Base-by-base conservation (phyloP, 1,140 invertebrate species). In the Cherax quadricarinatus region DNA sequence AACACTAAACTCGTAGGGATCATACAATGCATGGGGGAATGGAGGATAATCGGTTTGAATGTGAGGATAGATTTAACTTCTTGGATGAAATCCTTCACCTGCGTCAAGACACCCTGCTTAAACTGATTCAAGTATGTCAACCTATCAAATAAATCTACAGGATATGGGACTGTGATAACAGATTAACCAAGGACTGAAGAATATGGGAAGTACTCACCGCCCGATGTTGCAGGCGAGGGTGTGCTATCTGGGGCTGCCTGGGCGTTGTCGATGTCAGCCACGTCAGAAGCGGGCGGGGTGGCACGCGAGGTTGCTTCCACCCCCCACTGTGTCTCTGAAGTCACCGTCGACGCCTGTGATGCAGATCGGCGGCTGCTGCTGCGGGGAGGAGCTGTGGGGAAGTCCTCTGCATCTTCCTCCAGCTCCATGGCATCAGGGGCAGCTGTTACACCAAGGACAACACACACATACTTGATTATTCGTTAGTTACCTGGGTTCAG, bases 181-280 rank as follows among this genome's bases (percentile, higher is more conserved):
- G 30, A 41, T 41, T 41, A 41, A 41, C 30, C 2, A 0, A 41
- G 30, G 30, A 1, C 30, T 41, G 30, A 41, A 41, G 30, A 41
- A 41, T 41, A 2, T 41, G 30, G 9, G 53, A 57, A 57, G 90
- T 91, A 91, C 90, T 91, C 90, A 91, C 90, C 85, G 57, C 24
- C 90, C 14, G 82, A 49, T 73, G 62, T 14, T 48, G 75, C 18
- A 88, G 89, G 86, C 93, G 89, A 93, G 93, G 93, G 93, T 93
- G 93, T 91, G 93, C 89, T 93, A 88, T 88, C 75, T 91, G 92
- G 82, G 73, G 70, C 86, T 86, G 92, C 88, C 82, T 86, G 80
- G 83, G 78, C 80, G 79, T 66, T 86, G 51, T 60, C 89, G 89
- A 91, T 79, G 41, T 75, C 85, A 30, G 85, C 85, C 51, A 70